Conservation (phyloP, 2,888 invertebrate genomes). For the Altica lythri region DNA sequence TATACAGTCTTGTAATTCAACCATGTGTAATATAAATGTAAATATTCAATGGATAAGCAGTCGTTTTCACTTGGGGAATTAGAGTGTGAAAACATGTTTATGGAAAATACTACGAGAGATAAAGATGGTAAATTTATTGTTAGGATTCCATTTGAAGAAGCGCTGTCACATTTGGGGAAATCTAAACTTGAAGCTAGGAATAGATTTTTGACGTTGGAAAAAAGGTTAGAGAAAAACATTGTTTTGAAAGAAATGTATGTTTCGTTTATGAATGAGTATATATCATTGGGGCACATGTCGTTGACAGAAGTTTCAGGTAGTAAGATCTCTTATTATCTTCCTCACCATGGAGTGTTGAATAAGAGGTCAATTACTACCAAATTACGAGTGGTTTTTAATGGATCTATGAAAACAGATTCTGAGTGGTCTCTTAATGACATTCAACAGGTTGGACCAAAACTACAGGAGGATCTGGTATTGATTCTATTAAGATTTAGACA, state of each 20-base stretch:
- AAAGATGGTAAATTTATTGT: too few relatives aligned
- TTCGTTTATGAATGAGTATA: background rate
- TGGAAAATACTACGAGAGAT: too few relatives aligned
- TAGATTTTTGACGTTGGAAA: too few relatives aligned
- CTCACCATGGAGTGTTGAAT: background rate
- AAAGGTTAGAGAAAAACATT: background rate
- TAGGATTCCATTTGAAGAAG: too few relatives aligned
- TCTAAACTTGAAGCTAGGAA: too few relatives aligned
- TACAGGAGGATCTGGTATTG: background rate
- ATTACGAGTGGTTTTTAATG: constrained; percentile 2
- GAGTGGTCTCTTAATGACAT: background rate
- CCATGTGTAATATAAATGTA: background rate
- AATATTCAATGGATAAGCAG: background rate
- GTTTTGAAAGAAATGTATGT: background rate
- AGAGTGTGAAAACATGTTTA: constrained; percentile 1
- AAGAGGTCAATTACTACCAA: background rate
- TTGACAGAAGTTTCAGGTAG: background rate
- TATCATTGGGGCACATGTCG: background rate
- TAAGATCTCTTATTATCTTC: background rate
- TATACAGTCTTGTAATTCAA: background rate
- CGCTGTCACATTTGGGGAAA: too few relatives aligned
- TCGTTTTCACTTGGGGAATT: background rate
- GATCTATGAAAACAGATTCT: background rate
- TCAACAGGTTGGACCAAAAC: background rate
- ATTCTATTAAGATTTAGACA: background rate